Evolutionary conservation across 2,888 invertebrate genomes (phyloP).

Genomic region (Dendrolimus houi): DNA sequence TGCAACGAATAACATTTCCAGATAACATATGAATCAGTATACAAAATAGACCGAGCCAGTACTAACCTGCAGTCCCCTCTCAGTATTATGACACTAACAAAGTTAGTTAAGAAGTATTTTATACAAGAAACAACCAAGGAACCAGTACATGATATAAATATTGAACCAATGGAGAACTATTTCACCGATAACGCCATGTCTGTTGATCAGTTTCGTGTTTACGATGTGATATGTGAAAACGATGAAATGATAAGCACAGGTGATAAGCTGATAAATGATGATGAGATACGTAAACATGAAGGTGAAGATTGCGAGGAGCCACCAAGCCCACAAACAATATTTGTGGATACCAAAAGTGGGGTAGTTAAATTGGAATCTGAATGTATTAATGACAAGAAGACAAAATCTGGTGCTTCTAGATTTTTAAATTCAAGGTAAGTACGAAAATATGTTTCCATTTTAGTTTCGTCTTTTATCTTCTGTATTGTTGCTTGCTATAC

Average conservation of each 20-base stretch:
- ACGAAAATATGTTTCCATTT: not conserved
- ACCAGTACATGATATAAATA: conserved; percentile 13
- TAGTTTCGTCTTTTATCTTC: too few species aligned
- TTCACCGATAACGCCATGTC: conserved; percentile 12
- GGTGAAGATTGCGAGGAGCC: not conserved
- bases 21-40: conserved; percentile 40
- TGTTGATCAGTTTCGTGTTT: conserved; percentile 19
- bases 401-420: not conserved
- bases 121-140: conserved; percentile 8
- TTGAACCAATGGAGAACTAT: conserved; percentile 10
- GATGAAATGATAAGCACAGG: conserved; percentile 5
- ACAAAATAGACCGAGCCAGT: conserved; percentile 31
- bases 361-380: not conserved
- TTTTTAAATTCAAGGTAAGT: not conserved
- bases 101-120: conserved; percentile 25
- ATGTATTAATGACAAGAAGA: not conserved
- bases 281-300: not conserved
- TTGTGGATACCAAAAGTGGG: not conserved
- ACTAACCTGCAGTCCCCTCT: conserved; percentile 31
- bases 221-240: conserved; percentile 13
- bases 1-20: conserved; percentile 11
- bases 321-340: not conserved
- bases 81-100: conserved; percentile 18
- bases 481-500: too few species aligned
- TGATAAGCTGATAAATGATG: not conserved